phyloP scores from a whole-genome alignment of 2,888 invertebrate species.

The Atrina japonica region DNA sequence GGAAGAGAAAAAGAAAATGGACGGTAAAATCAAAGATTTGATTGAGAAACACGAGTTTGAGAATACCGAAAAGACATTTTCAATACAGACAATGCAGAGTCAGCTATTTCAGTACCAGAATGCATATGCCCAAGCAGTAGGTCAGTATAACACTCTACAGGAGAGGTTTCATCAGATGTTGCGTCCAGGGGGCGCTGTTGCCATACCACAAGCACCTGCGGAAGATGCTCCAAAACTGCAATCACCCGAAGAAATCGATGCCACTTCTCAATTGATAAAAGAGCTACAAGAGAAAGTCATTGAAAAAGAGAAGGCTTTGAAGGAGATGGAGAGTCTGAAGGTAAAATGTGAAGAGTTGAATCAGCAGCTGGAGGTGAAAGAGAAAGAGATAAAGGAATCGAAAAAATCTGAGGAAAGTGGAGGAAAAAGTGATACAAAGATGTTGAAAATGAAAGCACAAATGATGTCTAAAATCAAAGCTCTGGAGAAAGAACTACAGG shows the following conservation, averaged over 20 bases:
- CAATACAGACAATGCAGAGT: slow-evolving; percentile 76
- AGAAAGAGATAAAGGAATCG: slow-evolving; percentile 78
- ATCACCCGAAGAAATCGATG: slow-evolving; percentile 15
- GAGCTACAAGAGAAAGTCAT: slow-evolving; percentile 67
- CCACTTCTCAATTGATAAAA: slow-evolving; percentile 34
- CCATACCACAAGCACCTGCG: slow-evolving; percentile 17
- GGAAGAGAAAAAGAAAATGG: slow-evolving; percentile 83
- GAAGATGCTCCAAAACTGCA: slow-evolving; percentile 16
- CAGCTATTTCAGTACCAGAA: slow-evolving; percentile 67
- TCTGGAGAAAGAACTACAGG: slow-evolving; percentile 81
- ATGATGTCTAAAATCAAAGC: slow-evolving; percentile 76
- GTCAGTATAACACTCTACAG: slow-evolving; percentile 72
- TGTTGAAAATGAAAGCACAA: slow-evolving; percentile 78
- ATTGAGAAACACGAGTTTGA: slow-evolving; percentile 73
- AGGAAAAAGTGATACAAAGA: slow-evolving; percentile 68
- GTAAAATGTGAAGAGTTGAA: slow-evolving; percentile 79
- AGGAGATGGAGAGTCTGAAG: slow-evolving; percentile 33
- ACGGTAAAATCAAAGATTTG: slow-evolving; percentile 81
- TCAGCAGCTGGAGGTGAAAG: slow-evolving; percentile 84
- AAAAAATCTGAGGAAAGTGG: slow-evolving; percentile 52
- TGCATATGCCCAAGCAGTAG: slow-evolving; percentile 71
- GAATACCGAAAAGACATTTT: slow-evolving; percentile 81
- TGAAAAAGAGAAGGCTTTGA: slow-evolving; percentile 83
- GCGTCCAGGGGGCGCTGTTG: slow-evolving; percentile 50
- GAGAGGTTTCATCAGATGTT: slow-evolving; percentile 73